Base-by-base conservation (phyloP, 2,797 vertebrate species). In the Myotis findleyi region DNA sequence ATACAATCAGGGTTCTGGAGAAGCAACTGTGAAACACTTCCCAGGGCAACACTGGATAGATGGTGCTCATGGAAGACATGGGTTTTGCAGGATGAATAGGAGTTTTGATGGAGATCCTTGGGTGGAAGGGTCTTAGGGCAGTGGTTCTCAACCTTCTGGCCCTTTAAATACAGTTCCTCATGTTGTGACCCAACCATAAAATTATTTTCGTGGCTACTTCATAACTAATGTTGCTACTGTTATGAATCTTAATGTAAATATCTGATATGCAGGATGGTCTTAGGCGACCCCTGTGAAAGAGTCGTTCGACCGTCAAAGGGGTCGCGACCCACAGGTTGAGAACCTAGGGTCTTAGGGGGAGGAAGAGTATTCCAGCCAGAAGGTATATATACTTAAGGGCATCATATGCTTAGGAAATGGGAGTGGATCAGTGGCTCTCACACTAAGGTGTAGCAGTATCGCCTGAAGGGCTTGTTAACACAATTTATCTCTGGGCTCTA, bases 381-480 rank as follows among this genome's bases (percentile, higher is more conserved):
- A 83, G 64, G 11, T 33, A 44, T 3, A 30, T 1, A 3, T 3
- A 12, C 0, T 21, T 1, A 21, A 14, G 79, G 7, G 57, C n/a
- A 68, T 9, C 6, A 2, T 3, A 1, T 2, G 5, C 51, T 51
- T 66, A 38, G 88, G 76, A 71, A 62, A 59, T 9, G 6, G 7
- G 68, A 51, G 33, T n/a, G 51, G 21, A 12, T 23, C 21, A 3
- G 6, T 5, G 51, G 76, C 44, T 75, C 14, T 79, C 51, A 41
- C 23, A 1, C 21, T 6, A 47, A 14, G 2, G 3, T 41, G 30
- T 30, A 17, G 17, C 20, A 57, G 38, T 0, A 36, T n/a, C 72
- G 62, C 38, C 38, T 13, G 71, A 33, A 68, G 73, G 41, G 21
- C 20, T 62, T 49, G 23, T 66, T 21, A 57, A 77, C 69, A n/a